Percentiles rank a stretch among this genome's conserved stretches.
These are phyloP conservation scores for Crenichthys baileyi DNA, from an alignment of 2,797 vertebrate genomes.

Conservation along the genomic window DNA sequence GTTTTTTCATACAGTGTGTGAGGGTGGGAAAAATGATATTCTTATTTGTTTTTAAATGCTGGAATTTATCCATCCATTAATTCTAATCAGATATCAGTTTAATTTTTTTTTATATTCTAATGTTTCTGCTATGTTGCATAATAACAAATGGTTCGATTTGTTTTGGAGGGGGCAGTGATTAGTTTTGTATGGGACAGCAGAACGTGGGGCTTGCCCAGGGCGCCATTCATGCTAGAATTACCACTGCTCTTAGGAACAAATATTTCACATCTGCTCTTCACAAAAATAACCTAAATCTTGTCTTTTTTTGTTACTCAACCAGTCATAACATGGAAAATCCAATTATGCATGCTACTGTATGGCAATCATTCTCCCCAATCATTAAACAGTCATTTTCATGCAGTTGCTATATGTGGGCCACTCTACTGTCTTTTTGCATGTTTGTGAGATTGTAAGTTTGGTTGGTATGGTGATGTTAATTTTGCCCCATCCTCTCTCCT, in stretches of 20 bases:
- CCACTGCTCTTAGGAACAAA: not conserved
- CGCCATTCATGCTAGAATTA: not conserved
- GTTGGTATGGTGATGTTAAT: constrained; percentile 66
- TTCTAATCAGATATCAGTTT: not conserved
- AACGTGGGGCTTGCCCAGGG: not conserved
- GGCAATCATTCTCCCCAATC: constrained; percentile 33
- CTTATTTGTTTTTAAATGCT: not conserved
- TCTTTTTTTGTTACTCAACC: constrained; percentile 15
- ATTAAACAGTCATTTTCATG: constrained; percentile 20
- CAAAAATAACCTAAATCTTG: not conserved
- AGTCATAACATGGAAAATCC: constrained; percentile 37
- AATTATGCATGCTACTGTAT: constrained; percentile 47
- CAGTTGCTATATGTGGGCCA: constrained; percentile 2
- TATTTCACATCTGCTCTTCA: constrained; percentile 7
- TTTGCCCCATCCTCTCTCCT: constrained; percentile 51
- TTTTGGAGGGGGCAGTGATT: not conserved
- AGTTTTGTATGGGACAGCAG: not conserved
- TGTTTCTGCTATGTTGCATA: not conserved
- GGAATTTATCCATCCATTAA: not conserved
- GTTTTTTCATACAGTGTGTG: not conserved
- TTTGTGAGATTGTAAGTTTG: constrained; percentile 34
- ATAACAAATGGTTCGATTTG: not conserved
- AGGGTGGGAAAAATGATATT: not conserved
- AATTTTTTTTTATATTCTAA: not conserved
- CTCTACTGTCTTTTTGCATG: constrained; percentile 37